phyloP scores from a whole-genome alignment of 2,797 vertebrate genomes.

The Anisognathus igniventris region DNA sequence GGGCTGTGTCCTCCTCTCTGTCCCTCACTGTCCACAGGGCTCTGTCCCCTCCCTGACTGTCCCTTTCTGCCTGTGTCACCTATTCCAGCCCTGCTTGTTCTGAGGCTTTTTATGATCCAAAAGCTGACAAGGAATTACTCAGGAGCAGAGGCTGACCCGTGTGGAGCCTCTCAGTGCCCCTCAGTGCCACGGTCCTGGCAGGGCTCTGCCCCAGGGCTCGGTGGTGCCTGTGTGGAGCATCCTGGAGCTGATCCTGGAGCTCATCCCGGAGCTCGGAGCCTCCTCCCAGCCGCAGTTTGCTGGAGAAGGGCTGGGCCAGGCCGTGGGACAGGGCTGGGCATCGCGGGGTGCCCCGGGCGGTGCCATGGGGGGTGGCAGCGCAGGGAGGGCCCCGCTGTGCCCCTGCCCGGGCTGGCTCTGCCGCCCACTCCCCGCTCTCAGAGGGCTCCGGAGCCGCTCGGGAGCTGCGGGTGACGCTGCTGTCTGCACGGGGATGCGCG shows the following conservation, averaged over 20 bases:
- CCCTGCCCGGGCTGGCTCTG: rapidly evolving
- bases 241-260: background rate
- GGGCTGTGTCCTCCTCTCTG: background rate
- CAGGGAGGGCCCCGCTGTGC: background rate
- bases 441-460: background rate
- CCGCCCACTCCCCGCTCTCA: rapidly evolving
- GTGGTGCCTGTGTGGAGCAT: background rate
- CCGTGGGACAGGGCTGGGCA: background rate
- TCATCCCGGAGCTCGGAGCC: background rate
- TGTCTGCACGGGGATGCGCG: background rate
- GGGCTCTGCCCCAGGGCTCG: background rate
- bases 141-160: conserved; percentile 23
- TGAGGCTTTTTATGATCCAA: conserved; percentile 27
- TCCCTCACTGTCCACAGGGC: rapidly evolving
- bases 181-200: background rate
- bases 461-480: background rate
- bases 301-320: background rate
- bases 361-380: background rate
- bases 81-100: conserved; percentile 31
- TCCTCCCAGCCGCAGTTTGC: background rate
- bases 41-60: background rate
- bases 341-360: rapidly evolving
- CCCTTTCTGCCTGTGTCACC: background rate
- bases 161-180: conserved; percentile 6
- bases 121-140: conserved; percentile 42